Percentiles rank a stretch among this genome's conserved stretches.
Conservation (phyloP, 2,888 invertebrate species). For the Megalurothrips usitatus region DNA sequence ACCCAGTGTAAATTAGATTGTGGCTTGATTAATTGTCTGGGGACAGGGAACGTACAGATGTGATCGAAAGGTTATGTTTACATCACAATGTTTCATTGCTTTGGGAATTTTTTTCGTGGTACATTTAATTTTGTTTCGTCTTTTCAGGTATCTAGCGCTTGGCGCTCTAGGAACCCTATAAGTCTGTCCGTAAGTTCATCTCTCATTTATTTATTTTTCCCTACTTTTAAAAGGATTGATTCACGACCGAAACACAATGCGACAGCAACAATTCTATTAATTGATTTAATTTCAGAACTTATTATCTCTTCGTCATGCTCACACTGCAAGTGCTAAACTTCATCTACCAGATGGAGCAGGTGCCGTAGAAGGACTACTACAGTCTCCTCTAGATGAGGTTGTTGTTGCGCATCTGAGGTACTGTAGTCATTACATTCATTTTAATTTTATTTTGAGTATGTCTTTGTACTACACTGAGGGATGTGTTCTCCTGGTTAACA, state of each 20-base stretch:
- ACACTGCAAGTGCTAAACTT: slow-evolving; percentile 64
- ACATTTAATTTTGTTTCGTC: background rate
- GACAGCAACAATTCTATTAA: too few relatives aligned
- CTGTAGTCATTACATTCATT: slow-evolving; percentile 32
- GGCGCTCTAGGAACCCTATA: background rate
- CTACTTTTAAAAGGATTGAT: background rate
- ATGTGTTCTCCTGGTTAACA: slow-evolving; percentile 39
- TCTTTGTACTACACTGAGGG: slow-evolving; percentile 34
- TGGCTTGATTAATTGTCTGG: background rate
- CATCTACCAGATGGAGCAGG: slow-evolving; percentile 66
- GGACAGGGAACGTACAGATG: background rate
- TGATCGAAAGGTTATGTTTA: background rate
- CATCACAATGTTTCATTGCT: background rate
- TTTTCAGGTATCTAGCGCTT: background rate
- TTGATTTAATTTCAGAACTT: slow-evolving; percentile 44
- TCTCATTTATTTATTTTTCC: background rate
- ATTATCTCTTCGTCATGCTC: slow-evolving; percentile 65
- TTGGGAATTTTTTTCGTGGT: background rate
- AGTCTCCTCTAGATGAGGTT: slow-evolving; percentile 70
- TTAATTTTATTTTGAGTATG: slow-evolving; percentile 28
- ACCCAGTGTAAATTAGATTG: background rate
- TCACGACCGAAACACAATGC: background rate
- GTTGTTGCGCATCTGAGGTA: slow-evolving; percentile 63
- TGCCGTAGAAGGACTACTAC: slow-evolving; percentile 63
- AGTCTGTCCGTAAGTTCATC: background rate